These are phyloP conservation scores for Heliconius ismenius DNA, from an alignment of 2,888 invertebrate species.

Conservation along the genomic window DNA sequence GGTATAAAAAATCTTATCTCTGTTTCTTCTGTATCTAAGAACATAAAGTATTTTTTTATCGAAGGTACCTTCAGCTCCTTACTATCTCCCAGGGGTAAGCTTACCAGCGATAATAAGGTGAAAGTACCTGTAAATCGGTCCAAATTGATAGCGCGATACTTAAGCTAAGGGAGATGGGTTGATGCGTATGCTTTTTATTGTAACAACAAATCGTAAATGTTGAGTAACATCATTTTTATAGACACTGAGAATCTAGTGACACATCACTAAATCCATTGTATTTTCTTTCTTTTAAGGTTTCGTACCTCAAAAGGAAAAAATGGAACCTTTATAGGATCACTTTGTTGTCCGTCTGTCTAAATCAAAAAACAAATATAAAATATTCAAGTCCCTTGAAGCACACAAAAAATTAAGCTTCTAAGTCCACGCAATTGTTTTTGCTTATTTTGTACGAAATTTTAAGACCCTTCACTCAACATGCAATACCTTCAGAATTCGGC, in stretches of 20 bases:
- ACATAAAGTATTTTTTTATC: conserved; percentile 26
- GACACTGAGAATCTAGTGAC: not conserved
- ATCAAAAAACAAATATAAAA: too few relatives aligned
- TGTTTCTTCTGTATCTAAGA: not conserved
- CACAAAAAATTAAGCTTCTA: too few relatives aligned
- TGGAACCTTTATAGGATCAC: too few relatives aligned
- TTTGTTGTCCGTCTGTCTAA: too few relatives aligned
- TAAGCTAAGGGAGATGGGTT: conserved; percentile 29
- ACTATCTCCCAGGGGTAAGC: conserved; percentile 31
- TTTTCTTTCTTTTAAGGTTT: not conserved
- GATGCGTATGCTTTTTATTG: conserved; percentile 24
- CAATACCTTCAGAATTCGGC: too few relatives aligned
- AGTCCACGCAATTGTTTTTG: too few relatives aligned
- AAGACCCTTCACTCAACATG: too few relatives aligned
- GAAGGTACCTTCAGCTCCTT: conserved; percentile 25
- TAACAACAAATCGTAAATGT: conserved; percentile 16
- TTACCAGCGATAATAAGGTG: conserved; percentile 35
- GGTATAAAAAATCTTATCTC: conserved; percentile 15
- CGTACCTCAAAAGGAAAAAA: too few relatives aligned
- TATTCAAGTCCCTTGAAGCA: too few relatives aligned
- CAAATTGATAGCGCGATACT: conserved; percentile 37
- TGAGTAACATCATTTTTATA: not conserved
- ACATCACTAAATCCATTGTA: not conserved
- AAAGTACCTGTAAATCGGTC: conserved; percentile 34
- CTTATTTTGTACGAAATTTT: too few relatives aligned